Percentiles rank a stretch among this genome's conserved stretches.
Evolutionary conservation across 2,113 vertebrate species (phyloP).

Genomic region (Limanda limanda): DNA sequence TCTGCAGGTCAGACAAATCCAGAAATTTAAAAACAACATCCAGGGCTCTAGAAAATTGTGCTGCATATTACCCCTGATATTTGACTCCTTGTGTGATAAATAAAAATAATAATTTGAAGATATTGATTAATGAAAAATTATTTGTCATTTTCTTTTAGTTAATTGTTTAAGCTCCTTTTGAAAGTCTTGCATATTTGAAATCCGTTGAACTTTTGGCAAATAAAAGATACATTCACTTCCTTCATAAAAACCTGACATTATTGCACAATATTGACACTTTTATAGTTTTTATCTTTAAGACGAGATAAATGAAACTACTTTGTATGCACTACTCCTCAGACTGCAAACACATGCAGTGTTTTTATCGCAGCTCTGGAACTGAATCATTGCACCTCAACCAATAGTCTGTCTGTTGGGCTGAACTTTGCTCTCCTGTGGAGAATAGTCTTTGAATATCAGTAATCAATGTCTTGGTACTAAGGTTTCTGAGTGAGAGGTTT

Average conservation of each 20-base stretch:
- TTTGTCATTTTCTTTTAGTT: background rate
- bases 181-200: background rate
- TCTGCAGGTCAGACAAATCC: too few relatives aligned
- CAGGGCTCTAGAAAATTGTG: too few relatives aligned
- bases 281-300: background rate
- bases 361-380: conserved; percentile 21
- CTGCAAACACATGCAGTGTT: background rate
- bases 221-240: background rate
- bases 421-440: conserved; percentile 31
- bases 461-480: conserved; percentile 1
- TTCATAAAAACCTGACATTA: background rate
- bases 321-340: background rate
- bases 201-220: background rate
- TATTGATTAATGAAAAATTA: background rate
- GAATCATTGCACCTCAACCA: conserved; percentile 2
- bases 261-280: background rate
- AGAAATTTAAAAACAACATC: too few relatives aligned
- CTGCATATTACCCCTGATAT: too few relatives aligned
- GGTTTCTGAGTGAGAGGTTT: background rate
- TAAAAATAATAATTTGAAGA: too few relatives aligned
- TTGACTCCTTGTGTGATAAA: too few relatives aligned
- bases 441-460: background rate
- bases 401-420: conserved; percentile 16
- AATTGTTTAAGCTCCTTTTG: background rate
- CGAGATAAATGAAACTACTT: background rate